phyloP scores from a whole-genome alignment of 2,888 invertebrate genomes.

The Chrysodeixis includens region DNA sequence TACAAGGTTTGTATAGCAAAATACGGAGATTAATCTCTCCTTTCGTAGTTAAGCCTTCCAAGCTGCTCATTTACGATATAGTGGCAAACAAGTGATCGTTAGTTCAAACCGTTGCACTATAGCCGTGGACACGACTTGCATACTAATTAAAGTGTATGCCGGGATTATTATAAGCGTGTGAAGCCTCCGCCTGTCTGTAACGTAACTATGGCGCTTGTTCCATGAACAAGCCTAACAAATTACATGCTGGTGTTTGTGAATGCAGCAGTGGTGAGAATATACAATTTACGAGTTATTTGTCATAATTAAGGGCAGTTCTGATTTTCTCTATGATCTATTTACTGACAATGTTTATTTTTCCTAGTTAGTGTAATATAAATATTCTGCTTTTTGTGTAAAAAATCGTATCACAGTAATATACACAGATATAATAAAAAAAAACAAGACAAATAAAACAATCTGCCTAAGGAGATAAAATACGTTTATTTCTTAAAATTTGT shows the following conservation, averaged over 20 bases:
- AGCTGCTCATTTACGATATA: no score
- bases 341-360: no score
- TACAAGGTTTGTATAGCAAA: neutral
- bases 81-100: neutral
- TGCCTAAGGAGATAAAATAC: conserved; percentile 83
- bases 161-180: neutral
- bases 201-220: conserved; percentile 4
- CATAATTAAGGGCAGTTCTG: no score
- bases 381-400: no score
- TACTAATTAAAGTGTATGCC: neutral
- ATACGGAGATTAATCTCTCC: neutral
- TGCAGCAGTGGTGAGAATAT: no score
- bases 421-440: neutral
- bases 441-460: conserved; percentile 69
- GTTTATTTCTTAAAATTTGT: conserved; percentile 87
- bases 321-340: no score
- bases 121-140: neutral
- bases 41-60: neutral
- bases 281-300: no score
- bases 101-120: neutral
- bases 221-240: neutral
- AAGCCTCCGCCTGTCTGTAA: neutral
- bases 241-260: neutral
- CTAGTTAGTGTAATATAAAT: no score
- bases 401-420: neutral